Base-by-base conservation (phyloP, 2,888 invertebrate genomes). In the Ophioninae sp. region DNA sequence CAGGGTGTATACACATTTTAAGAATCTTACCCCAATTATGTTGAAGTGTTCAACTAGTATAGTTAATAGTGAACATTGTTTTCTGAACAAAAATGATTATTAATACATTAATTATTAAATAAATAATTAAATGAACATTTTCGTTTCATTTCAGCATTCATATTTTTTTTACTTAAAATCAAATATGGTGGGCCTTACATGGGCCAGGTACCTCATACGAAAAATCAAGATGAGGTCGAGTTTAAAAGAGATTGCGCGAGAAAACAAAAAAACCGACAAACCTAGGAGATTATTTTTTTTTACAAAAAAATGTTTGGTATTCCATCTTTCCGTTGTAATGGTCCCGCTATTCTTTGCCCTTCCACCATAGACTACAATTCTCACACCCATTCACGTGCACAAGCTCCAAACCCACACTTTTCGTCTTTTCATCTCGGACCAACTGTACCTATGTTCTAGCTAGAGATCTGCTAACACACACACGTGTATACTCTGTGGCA, bases 281-380 rank as follows among this genome's bases (percentile, higher is more conserved):
- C 73, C 64, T 79, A 73, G 81, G 83, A 80, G 81, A 84, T 79
- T 65, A 51, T 51, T 30, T 37, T 5, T 0, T 44, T 44, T 44
- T 13, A 44, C 81, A 76, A 73, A 79, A 81, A 85, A 75, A 86
- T 81, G 82, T 86, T 87, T 84, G 89, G 88, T 89, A 87, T 89
- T 87, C 87, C 86, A 86, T 86, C 83, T 81, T 84, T 84, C 86
- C 69, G 72, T 86, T 72, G 76, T 78, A 76, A 82, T 74, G 80
- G 73, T 82, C 65, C 85, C 78, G 81, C 84, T 81, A 79, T 79
- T 85, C 80, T 84, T 78, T 83, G 79, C 75, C 84, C 81, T 85
- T 80, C 73, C 79, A 81, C 39, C 75, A 51, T 67, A n/a, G n/a
- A n/a, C n/a, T n/a, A n/a, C n/a, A n/a, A n/a, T n/a, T n/a, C n/a